Percentiles rank a stretch among this genome's conserved stretches.
Evolutionary conservation across 2,888 invertebrate genomes (phyloP).

Genomic region (Leucophora obtusa): DNA sequence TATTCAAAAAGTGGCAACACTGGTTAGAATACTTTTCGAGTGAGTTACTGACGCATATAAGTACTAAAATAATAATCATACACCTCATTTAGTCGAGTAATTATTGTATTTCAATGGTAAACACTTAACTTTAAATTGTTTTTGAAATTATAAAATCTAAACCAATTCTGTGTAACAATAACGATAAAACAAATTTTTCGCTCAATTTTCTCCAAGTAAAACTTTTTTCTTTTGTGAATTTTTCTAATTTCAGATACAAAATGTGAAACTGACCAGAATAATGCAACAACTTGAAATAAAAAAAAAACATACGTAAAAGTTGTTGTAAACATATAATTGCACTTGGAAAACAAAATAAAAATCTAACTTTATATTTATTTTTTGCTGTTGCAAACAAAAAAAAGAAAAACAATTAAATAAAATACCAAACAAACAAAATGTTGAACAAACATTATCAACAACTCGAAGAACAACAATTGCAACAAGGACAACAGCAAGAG

Average conservation of each 20-base stretch:
- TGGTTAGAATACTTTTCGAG: too few species aligned
- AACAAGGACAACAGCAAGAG: slow-evolving; percentile 23
- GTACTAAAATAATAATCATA: neutral
- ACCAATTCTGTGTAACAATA: neutral
- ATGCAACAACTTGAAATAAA: slow-evolving; percentile 2
- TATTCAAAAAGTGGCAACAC: too few species aligned
- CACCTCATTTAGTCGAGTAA: neutral
- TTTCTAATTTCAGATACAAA: slow-evolving; percentile 47
- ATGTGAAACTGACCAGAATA: slow-evolving; percentile 40
- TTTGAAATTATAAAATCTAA: neutral
- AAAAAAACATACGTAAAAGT: slow-evolving; percentile 7
- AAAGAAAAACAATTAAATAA: slow-evolving; percentile 42
- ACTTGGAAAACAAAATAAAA: slow-evolving; percentile 41
- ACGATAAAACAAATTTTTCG: neutral
- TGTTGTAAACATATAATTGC: slow-evolving; percentile 38
- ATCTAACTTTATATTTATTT: slow-evolving; percentile 12
- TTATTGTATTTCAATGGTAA: neutral
- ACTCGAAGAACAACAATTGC: slow-evolving; percentile 22
- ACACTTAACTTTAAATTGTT: neutral
- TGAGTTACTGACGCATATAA: neutral
- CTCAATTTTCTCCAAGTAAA: slow-evolving; percentile 23
- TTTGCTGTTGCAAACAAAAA: slow-evolving; percentile 1
- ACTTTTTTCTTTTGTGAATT: neutral
- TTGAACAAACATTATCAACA: slow-evolving; percentile 44
- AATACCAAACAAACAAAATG: slow-evolving; percentile 53